These are phyloP conservation scores for Pheosia tremula DNA, from an alignment of 2,888 invertebrate genomes.

Conservation along the genomic window DNA sequence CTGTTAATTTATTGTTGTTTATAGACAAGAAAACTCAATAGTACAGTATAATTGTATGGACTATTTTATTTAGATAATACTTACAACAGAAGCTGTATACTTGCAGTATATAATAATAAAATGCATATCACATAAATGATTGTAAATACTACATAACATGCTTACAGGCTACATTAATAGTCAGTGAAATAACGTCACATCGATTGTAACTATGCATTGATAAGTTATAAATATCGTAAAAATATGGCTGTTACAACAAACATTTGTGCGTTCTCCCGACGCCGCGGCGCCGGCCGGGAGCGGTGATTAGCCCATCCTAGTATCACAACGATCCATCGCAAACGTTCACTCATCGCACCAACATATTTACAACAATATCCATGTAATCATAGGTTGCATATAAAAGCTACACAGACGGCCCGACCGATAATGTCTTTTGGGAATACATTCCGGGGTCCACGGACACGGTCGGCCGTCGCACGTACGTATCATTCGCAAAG, in stretches of 20 bases:
- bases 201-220: slow-evolving; percentile 55
- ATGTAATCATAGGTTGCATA: slow-evolving; percentile 42
- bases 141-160: slow-evolving; percentile 76
- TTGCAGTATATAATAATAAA: slow-evolving; percentile 83
- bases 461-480: slow-evolving; percentile 20
- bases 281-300: slow-evolving; percentile 33
- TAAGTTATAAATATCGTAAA: slow-evolving; percentile 65
- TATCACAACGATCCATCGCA: slow-evolving; percentile 79
- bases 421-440: slow-evolving; percentile 65
- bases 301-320: slow-evolving; percentile 62
- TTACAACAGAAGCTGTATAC: slow-evolving; percentile 84
- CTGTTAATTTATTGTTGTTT: too few species aligned
- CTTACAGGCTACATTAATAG: slow-evolving; percentile 74
- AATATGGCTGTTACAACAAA: slow-evolving; percentile 78
- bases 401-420: slow-evolving; percentile 63
- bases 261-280: slow-evolving; percentile 65
- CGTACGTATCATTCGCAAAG: slow-evolving; percentile 38
- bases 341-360: slow-evolving; percentile 59
- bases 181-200: slow-evolving; percentile 72
- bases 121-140: slow-evolving; percentile 84
- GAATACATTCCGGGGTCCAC: slow-evolving; percentile 43
- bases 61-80: slow-evolving; percentile 66
- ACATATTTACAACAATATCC: slow-evolving; percentile 43
- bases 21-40: neutral
- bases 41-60: slow-evolving; percentile 38